Evolutionary conservation across 2,888 invertebrate species (phyloP).

Genomic region (Metallyticus violacea): DNA sequence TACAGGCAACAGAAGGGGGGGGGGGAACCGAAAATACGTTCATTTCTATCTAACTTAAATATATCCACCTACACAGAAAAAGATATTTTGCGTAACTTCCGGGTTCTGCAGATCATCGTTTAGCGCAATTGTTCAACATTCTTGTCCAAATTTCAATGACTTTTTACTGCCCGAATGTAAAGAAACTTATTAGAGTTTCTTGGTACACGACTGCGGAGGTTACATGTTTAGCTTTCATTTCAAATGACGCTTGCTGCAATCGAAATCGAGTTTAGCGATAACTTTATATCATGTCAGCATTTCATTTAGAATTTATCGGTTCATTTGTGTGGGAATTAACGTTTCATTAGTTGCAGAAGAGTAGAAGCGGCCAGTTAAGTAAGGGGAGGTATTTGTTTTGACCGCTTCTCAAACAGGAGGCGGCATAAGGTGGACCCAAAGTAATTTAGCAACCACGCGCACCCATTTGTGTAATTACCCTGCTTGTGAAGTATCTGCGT

Average conservation of each 20-base stretch:
- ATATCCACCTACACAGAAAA: too few species aligned
- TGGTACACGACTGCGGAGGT: too few species aligned
- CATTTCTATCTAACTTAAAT: too few species aligned
- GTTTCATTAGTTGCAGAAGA: too few species aligned
- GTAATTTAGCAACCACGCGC: background rate
- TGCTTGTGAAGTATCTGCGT: constrained; percentile 6
- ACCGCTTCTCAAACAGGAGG: background rate
- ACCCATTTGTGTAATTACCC: constrained; percentile 10
- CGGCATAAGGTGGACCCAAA: background rate
- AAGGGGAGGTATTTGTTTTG: background rate
- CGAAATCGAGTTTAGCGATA: background rate
- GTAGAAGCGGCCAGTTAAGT: background rate
- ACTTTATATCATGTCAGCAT: background rate
- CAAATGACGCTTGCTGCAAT: background rate
- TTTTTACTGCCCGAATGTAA: too few species aligned
- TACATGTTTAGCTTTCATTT: background rate
- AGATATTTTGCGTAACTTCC: too few species aligned
- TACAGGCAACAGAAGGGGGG: too few species aligned
- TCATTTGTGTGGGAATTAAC: background rate
- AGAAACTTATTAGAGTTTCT: too few species aligned
- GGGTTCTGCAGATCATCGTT: too few species aligned
- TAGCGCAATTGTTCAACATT: too few species aligned
- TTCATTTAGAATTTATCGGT: background rate
- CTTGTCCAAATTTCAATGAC: too few species aligned
- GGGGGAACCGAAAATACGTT: too few species aligned